Conservation (phyloP, 2,797 vertebrate species). For the Apogon talboti region DNA sequence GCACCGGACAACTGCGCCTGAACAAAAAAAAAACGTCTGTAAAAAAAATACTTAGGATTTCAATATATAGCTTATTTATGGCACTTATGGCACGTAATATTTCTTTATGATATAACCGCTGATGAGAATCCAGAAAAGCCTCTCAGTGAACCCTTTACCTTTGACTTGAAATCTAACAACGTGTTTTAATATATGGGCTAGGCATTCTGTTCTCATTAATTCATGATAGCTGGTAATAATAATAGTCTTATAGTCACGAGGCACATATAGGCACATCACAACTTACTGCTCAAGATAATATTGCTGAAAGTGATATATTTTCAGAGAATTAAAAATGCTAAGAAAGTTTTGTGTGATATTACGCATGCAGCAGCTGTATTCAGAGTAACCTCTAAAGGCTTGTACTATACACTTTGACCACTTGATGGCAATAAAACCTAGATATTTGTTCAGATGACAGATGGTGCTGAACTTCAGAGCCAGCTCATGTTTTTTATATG, state of each 20-base stretch:
- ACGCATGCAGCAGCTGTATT: neutral
- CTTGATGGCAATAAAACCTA: conserved; percentile 44
- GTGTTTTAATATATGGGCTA: too few species aligned
- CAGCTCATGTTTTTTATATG: conserved; percentile 3
- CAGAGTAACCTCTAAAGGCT: neutral
- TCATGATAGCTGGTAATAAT: too few species aligned
- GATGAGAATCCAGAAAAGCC: too few species aligned
- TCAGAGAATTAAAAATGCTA: too few species aligned
- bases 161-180: too few species aligned
- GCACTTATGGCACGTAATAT: too few species aligned
- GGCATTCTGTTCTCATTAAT: too few species aligned
- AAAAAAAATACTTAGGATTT: too few species aligned
- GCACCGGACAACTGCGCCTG: neutral
- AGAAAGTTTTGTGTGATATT: neutral
- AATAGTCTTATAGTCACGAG: too few species aligned
- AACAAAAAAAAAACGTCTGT: neutral
- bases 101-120: too few species aligned
- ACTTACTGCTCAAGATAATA: neutral
- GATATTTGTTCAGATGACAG: neutral
- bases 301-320: neutral
- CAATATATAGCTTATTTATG: too few species aligned
- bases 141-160: too few species aligned
- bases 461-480: neutral
- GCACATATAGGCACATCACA: neutral
- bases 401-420: conserved; percentile 38